These are phyloP conservation scores for Microhierax caerulescens DNA, from an alignment of 2,797 vertebrate genomes.

Conservation along the genomic window DNA sequence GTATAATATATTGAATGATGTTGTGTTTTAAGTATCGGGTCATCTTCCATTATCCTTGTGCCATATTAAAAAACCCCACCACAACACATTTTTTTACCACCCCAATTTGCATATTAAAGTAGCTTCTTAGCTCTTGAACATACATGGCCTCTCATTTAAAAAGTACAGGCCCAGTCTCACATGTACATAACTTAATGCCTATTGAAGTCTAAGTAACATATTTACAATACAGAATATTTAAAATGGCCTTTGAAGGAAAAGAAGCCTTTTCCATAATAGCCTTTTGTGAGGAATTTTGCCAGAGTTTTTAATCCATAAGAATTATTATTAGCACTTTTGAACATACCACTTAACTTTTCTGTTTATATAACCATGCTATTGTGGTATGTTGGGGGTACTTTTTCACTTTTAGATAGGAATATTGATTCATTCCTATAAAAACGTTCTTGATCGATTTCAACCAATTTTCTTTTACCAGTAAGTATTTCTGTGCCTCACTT, in stretches of 20 bases:
- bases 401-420: not conserved
- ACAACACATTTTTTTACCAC: not conserved
- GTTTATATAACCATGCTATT: not conserved
- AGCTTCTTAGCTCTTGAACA: not conserved
- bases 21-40: not conserved
- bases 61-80: not conserved
- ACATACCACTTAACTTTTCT: not conserved
- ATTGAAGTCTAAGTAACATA: not conserved
- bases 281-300: not conserved
- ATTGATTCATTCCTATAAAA: not conserved
- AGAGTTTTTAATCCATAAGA: not conserved
- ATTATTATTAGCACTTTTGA: not conserved
- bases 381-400: accelerated
- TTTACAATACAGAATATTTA: not conserved
- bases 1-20: not conserved
- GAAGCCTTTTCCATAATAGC: not conserved
- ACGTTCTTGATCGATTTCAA: not conserved
- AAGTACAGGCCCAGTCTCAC: not conserved
- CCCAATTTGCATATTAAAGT: not conserved
- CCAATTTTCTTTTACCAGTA: not conserved
- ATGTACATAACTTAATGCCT: not conserved
- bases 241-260: not conserved
- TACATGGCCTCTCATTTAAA: not conserved
- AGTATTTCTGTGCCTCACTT: not conserved
- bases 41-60: not conserved